Conservation (phyloP, 2,113 vertebrate species). For the Melanotaenia duboulayi region DNA sequence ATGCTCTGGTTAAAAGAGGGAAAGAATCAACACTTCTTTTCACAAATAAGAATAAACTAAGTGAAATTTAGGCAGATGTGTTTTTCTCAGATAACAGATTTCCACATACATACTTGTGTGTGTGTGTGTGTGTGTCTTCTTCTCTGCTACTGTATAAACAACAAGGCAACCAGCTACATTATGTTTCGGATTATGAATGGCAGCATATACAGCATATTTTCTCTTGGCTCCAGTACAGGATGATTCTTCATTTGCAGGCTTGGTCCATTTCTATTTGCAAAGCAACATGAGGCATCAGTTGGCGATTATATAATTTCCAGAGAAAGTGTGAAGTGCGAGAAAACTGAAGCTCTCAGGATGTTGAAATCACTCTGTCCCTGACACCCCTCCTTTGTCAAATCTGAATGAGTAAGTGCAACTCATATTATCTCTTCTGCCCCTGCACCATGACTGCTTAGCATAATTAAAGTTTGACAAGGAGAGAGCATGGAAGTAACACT, state of each 20-base stretch:
- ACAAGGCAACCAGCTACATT: no score
- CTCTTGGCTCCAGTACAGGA: not conserved
- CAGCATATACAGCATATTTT: not conserved
- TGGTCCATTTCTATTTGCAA: conserved; percentile 1
- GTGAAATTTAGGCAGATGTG: not conserved
- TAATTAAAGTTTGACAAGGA: conserved; percentile 8
- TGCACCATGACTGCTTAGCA: conserved; percentile 1
- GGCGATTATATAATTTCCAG: conserved; percentile 44
- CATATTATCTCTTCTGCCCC: conserved; percentile 20
- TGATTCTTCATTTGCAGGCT: not conserved
- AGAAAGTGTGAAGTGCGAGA: conserved; percentile 23
- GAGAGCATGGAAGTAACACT: conserved; percentile 18
- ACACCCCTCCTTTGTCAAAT: conserved; percentile 44
- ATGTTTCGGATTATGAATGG: not conserved
- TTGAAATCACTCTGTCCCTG: conserved; percentile 43
- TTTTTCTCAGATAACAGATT: not conserved
- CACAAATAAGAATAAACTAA: not conserved
- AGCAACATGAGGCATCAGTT: not conserved
- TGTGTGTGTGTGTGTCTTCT: no score
- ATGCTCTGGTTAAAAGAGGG: conserved; percentile 31
- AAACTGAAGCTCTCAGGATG: conserved; percentile 19
- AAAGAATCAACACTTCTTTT: conserved; percentile 4
- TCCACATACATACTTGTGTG: not conserved
- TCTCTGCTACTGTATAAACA: not conserved
- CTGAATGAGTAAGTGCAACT: conserved; percentile 32